Percentiles rank a stretch among this genome's conserved stretches.
Evolutionary conservation across 1,140 invertebrate genomes (phyloP).

Genomic region (Eurosta solidaginis): DNA sequence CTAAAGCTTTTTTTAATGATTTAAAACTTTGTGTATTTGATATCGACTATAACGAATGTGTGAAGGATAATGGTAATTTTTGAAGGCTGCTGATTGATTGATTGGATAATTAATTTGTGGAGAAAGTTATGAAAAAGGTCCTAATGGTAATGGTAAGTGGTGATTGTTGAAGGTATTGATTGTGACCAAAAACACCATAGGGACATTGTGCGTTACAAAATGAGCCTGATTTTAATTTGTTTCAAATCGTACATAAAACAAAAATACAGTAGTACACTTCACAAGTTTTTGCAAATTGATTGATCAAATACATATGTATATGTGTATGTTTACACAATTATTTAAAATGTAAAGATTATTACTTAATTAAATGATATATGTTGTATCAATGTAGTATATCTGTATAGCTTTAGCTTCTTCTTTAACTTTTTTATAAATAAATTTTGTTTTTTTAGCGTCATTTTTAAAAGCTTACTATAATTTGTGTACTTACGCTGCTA

Average conservation of each 20-base stretch:
- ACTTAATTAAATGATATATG: no score
- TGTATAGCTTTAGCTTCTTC: no score
- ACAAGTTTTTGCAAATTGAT: not conserved
- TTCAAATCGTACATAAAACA: no score
- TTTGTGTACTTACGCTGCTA: slow-evolving; percentile 50
- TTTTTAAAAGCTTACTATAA: not conserved
- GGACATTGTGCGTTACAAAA: slow-evolving; percentile 10
- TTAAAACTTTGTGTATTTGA: not conserved
- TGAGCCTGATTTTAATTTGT: not conserved
- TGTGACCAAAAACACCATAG: not conserved
- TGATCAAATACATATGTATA: no score
- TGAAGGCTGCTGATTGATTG: slow-evolving; percentile 3
- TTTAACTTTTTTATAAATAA: no score
- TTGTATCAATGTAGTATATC: no score
- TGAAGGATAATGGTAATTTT: not conserved
- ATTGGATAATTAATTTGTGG: not conserved
- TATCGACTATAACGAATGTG: not conserved
- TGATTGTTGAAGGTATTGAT: no score
- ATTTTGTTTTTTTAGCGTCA: no score
- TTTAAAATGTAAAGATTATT: no score
- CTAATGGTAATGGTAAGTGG: not conserved
- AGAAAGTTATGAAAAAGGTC: not conserved
- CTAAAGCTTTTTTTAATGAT: not conserved
- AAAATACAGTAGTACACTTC: not conserved
- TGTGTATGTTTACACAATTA: no score